A percentile compares a stretch with the other conserved stretches of the same genome.
These are phyloP conservation scores for Recurvirostra avosetta DNA, from an alignment of 2,113 vertebrate species.

Conservation along the genomic window DNA sequence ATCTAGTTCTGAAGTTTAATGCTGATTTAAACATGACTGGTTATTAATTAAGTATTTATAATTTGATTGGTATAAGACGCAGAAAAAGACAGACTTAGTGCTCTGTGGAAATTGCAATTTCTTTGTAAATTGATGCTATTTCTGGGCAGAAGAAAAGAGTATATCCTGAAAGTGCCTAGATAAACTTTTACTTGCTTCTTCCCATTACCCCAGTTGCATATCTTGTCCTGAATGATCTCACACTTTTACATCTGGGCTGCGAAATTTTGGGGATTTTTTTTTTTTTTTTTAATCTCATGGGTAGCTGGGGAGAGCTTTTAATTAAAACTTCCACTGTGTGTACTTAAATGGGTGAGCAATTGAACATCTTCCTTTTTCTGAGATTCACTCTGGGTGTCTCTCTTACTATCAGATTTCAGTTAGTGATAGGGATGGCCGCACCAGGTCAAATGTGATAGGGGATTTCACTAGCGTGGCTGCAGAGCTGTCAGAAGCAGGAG, in stretches of 20 bases:
- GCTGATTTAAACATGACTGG: background rate
- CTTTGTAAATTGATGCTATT: background rate
- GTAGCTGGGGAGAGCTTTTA: background rate
- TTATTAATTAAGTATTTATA: background rate
- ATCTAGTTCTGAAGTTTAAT: background rate
- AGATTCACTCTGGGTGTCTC: background rate
- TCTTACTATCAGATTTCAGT: slow-evolving; percentile 49
- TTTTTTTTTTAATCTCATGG: background rate
- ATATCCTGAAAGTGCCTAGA: background rate
- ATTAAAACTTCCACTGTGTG: background rate
- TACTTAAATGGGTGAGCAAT: background rate
- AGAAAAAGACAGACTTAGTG: background rate
- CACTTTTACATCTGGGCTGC: background rate
- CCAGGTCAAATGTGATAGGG: slow-evolving; percentile 44
- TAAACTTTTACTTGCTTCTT: background rate
- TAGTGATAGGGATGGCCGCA: slow-evolving; percentile 52
- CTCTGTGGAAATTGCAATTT: background rate
- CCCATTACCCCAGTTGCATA: background rate
- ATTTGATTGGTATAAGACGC: background rate
- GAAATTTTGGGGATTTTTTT: background rate
- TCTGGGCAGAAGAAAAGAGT: background rate
- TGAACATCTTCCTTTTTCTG: background rate
- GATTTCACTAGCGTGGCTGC: slow-evolving; percentile 1
- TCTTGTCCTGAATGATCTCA: background rate
- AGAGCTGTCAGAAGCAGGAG: slow-evolving; percentile 40